Percentiles rank a stretch among this genome's conserved stretches.
These are phyloP conservation scores for Camarhynchus parvulus DNA, from an alignment of 2,113 vertebrate species.

Conservation along the genomic window DNA sequence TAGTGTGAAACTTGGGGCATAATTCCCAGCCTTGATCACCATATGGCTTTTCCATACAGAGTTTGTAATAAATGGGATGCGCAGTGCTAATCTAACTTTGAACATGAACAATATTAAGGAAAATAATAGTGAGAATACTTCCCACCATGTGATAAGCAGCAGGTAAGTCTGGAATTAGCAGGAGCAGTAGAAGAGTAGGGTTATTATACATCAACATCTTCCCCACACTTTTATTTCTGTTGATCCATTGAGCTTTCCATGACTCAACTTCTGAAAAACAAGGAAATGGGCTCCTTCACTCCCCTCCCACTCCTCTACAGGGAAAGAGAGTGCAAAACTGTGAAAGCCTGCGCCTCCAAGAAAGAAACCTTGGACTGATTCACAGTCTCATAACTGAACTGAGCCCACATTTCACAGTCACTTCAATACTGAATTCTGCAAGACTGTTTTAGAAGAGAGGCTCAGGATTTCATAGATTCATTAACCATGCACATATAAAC, in stretches of 20 bases:
- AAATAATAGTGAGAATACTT: background rate
- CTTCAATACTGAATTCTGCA: background rate
- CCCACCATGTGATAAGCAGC: background rate
- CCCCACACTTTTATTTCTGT: background rate
- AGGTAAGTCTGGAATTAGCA: background rate
- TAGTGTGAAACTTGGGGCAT: conserved; percentile 66
- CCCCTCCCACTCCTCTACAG: background rate
- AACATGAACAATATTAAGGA: background rate
- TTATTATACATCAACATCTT: background rate
- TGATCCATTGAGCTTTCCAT: background rate
- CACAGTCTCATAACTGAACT: background rate
- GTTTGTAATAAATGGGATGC: conserved; percentile 1
- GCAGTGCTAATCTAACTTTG: background rate
- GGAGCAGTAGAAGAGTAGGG: background rate
- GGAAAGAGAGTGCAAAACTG: background rate
- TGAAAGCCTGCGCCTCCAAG: background rate
- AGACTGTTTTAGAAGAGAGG: background rate
- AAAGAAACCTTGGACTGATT: background rate
- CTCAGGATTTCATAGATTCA: background rate
- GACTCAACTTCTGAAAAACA: background rate
- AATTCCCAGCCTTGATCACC: conserved; percentile 61
- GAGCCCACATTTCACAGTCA: background rate
- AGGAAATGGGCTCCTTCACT: background rate
- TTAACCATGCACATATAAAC: background rate
- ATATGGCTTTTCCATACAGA: conserved; percentile 58